These are phyloP conservation scores for Pocillopora meandrina DNA, from an alignment of 92 coral and sea anemone species.

Conservation along the genomic window DNA sequence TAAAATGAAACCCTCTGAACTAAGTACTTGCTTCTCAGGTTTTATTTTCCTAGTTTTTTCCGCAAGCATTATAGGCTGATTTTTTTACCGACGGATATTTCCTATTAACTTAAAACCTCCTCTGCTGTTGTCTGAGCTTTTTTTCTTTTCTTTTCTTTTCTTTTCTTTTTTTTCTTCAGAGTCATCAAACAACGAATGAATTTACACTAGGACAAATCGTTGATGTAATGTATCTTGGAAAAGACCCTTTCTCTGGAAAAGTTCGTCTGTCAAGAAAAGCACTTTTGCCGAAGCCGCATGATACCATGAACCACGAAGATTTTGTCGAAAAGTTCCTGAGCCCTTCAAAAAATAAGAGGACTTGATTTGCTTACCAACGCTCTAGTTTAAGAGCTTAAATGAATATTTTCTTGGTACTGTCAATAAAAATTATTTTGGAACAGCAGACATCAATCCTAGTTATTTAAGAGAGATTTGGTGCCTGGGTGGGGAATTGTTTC, in stretches of 20 bases:
- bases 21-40: too few species aligned
- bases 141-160: not conserved
- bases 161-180: constrained; percentile 19
- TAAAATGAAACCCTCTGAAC: too few species aligned
- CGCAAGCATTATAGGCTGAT: too few species aligned
- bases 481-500: too few species aligned
- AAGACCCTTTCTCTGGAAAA: constrained; percentile 68
- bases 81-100: too few species aligned
- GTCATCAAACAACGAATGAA: constrained; percentile 60
- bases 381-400: too few species aligned
- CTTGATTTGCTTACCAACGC: not conserved
- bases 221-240: constrained; percentile 83
- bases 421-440: too few species aligned
- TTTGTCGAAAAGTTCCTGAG: constrained; percentile 6
- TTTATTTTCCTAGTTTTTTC: too few species aligned
- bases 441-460: too few species aligned
- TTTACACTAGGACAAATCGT: constrained; percentile 74
- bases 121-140: not conserved
- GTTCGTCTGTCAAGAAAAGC: constrained; percentile 85
- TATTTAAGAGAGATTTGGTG: too few species aligned
- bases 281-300: constrained; percentile 52
- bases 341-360: not conserved
- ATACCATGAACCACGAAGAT: constrained; percentile 17
- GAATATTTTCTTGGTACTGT: too few species aligned
- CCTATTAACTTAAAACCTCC: not conserved